phyloP scores from a whole-genome alignment of 2,888 invertebrate genomes.

The Sarcophaga subvicina region DNA sequence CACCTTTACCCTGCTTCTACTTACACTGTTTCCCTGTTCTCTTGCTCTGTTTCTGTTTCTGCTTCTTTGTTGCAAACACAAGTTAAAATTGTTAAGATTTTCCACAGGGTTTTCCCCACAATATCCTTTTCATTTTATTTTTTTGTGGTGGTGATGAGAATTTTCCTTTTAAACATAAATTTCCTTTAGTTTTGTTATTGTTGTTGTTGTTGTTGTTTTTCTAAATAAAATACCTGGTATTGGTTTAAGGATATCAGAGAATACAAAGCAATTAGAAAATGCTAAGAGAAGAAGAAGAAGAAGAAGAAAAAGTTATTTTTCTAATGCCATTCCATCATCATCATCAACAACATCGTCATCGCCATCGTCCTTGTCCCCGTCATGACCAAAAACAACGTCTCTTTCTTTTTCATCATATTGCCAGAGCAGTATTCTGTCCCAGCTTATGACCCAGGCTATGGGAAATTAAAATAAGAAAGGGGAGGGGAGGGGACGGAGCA shows the following conservation, averaged over 20 bases:
- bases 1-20: not conserved
- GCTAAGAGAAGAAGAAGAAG: not conserved
- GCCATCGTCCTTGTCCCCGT: too few species aligned
- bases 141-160: too few species aligned
- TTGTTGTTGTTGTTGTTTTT: constrained; percentile 28
- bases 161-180: not conserved
- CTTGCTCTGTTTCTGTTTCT: not conserved
- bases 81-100: constrained; percentile 60
- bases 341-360: not conserved
- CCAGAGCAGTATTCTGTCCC: not conserved
- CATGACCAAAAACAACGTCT: not conserved
- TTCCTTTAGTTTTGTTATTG: constrained; percentile 53
- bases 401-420: not conserved
- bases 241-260: constrained; percentile 67
- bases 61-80: constrained; percentile 19
- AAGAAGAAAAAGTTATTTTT: constrained; percentile 47
- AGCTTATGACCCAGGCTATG: not conserved
- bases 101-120: constrained; percentile 49
- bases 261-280: constrained; percentile 66
- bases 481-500: not conserved
- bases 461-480: not conserved
- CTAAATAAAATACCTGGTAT: constrained; percentile 42
- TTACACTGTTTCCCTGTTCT: not conserved
- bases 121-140: not conserved
- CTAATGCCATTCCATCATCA: constrained; percentile 43